phyloP scores from a whole-genome alignment of 2,113 vertebrate genomes.

The Brienomyrus brachyistius region DNA sequence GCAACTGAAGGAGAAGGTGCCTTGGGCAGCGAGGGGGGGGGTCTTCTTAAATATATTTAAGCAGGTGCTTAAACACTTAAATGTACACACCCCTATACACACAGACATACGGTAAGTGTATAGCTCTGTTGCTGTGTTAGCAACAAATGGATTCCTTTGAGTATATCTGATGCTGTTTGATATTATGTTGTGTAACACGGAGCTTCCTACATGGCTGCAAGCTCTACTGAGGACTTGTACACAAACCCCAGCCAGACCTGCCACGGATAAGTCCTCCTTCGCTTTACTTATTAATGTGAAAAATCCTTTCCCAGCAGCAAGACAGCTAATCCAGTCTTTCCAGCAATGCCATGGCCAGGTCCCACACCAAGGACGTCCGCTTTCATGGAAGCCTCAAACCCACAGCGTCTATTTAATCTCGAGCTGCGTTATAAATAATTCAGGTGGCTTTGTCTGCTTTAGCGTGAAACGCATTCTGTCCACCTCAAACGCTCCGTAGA shows the following conservation, averaged over 20 bases:
- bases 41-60: background rate
- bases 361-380: constrained; percentile 57
- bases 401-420: constrained; percentile 75
- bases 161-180: background rate
- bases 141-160: constrained; percentile 6
- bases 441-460: constrained; percentile 73
- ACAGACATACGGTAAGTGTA: background rate
- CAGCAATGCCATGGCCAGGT: constrained; percentile 11
- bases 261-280: constrained; percentile 62
- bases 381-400: constrained; percentile 68
- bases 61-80: background rate
- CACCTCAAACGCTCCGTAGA: constrained; percentile 76
- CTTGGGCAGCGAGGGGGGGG: background rate
- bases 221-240: constrained; percentile 17
- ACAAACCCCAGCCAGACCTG: constrained; percentile 37
- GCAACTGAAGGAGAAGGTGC: background rate
- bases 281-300: constrained; percentile 72
- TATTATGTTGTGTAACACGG: background rate
- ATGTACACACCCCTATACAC: background rate
- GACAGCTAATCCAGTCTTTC: constrained; percentile 30
- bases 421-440: constrained; percentile 78
- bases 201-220: background rate
- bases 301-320: constrained; percentile 52
- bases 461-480: constrained; percentile 78
- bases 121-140: background rate